Conservation (phyloP, 53 echinoderm and acorn worm species). For the Echinometra lucunter region DNA sequence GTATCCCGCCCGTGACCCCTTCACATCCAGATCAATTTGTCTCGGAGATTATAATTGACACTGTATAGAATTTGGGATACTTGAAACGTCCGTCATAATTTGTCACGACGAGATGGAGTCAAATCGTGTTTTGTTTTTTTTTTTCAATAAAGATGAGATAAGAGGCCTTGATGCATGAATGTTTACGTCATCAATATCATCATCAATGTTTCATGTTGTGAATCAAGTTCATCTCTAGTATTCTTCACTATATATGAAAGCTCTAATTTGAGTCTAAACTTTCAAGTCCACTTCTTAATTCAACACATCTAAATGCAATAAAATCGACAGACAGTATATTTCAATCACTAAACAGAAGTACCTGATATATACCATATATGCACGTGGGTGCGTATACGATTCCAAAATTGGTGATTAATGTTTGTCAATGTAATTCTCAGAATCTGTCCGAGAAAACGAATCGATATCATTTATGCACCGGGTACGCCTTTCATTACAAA, state of each 20-base stretch:
- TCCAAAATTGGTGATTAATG: no score
- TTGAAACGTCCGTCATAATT: conserved; percentile 43
- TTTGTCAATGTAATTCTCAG: no score
- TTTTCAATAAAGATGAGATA: conserved; percentile 6
- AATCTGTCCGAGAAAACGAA: not conserved
- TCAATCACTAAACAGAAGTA: no score
- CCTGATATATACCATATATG: no score
- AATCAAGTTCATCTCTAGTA: not conserved
- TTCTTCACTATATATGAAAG: no score
- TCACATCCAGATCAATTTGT: conserved; percentile 40
- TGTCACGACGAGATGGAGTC: conserved; percentile 8
- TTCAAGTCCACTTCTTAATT: no score
- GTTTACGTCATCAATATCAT: not conserved
- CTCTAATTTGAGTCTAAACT: no score
- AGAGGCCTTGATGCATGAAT: not conserved
- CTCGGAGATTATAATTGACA: conserved; percentile 46
- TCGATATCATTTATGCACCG: not conserved
- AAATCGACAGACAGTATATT: no score
- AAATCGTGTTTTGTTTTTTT: not conserved
- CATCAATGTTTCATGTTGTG: not conserved
- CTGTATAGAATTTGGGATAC: conserved; percentile 23
- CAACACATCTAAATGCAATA: no score
- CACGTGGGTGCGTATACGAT: no score
- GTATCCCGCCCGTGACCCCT: conserved; percentile 29
- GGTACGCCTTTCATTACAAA: not conserved